Conservation (phyloP, 2,797 vertebrate species). For the Pachyuromys duprasi region DNA sequence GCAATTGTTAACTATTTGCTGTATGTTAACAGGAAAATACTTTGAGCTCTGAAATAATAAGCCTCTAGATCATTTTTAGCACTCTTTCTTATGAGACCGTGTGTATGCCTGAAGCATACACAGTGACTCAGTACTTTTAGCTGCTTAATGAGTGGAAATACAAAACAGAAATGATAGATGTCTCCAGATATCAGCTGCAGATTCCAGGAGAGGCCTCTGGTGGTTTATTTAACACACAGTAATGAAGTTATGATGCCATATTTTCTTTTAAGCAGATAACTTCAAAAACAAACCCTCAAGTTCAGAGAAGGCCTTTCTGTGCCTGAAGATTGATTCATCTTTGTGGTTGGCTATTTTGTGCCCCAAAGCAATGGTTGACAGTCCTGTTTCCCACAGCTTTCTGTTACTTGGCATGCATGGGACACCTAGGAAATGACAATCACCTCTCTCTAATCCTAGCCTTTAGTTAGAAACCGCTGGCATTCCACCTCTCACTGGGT, state of each 20-base stretch:
- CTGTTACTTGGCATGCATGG: not conserved
- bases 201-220: not conserved
- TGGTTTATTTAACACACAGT: not conserved
- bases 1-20: not conserved
- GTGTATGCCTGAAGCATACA: not conserved
- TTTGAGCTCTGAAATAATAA: slow-evolving; percentile 32
- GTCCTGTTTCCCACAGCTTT: not conserved
- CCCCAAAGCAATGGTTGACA: not conserved
- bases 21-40: not conserved
- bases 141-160: not conserved
- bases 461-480: slow-evolving; percentile 24
- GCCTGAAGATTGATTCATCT: not conserved
- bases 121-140: slow-evolving; percentile 12
- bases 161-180: not conserved
- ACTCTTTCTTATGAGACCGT: not conserved
- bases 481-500: not conserved
- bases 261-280: not conserved
- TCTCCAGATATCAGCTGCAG: slow-evolving; percentile 10
- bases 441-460: not conserved
- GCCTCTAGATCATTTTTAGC: not conserved
- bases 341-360: not conserved
- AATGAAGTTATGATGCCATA: not conserved
- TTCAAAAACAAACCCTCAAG: slow-evolving; percentile 3
- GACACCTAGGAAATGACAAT: not conserved
- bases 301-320: not conserved